A percentile compares a stretch with the other conserved stretches of the same genome.
Evolutionary conservation across 2,113 vertebrate species (phyloP).

Genomic region (Clarias macrocephalus): DNA sequence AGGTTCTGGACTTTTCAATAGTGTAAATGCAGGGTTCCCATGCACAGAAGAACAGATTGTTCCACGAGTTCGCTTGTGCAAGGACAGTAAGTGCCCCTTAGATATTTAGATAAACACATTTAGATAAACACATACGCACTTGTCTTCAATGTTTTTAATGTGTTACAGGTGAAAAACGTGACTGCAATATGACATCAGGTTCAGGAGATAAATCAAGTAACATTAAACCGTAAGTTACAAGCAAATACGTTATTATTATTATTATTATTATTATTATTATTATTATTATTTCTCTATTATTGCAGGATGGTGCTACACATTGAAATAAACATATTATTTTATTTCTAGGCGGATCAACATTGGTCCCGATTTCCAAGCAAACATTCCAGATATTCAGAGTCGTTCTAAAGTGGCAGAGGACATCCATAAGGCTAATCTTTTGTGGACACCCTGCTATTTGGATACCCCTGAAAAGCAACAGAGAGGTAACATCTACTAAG

Average conservation of each 20-base stretch:
- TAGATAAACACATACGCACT: not conserved
- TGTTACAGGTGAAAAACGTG: conserved; percentile 74
- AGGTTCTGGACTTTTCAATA: conserved; percentile 85
- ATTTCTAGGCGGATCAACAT: conserved; percentile 82
- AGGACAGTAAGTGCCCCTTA: conserved; percentile 73
- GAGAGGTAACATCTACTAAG: conserved; percentile 70
- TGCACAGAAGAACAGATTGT: conserved; percentile 66
- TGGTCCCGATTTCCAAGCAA: conserved; percentile 82
- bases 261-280: too few relatives aligned
- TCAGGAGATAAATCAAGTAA: conserved; percentile 78
- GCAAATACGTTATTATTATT: not conserved
- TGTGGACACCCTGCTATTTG: conserved; percentile 83
- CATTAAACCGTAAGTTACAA: conserved; percentile 80
- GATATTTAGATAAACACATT: not conserved
- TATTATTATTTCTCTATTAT: not conserved
- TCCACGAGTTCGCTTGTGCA: conserved; percentile 75
- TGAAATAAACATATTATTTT: not conserved
- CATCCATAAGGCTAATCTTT: conserved; percentile 77
- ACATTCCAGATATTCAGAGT: conserved; percentile 79
- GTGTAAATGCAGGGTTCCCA: conserved; percentile 66
- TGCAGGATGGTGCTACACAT: not conserved
- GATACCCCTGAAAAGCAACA: conserved; percentile 77
- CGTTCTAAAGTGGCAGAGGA: conserved; percentile 69
- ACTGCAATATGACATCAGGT: conserved; percentile 71
- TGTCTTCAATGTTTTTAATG: conserved; percentile 54